Percentiles rank a stretch among this genome's conserved stretches.
phyloP scores from a whole-genome alignment of 2,797 vertebrate genomes.

The Poecilia wingei region DNA sequence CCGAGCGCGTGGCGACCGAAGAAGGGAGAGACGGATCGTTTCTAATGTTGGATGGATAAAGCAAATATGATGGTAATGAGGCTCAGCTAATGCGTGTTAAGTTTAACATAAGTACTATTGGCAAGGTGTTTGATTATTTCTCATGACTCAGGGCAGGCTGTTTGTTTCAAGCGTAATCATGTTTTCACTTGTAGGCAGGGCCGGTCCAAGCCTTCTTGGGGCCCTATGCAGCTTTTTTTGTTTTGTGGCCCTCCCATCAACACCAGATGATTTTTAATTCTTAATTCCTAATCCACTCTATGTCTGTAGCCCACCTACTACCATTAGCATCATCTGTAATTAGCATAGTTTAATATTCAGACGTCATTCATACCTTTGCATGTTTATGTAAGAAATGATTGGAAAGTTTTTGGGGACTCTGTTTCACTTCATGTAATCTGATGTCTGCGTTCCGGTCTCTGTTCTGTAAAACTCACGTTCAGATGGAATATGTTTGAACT shows the following conservation, averaged over 20 bases:
- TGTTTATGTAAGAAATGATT: neutral
- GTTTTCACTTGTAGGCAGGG: neutral
- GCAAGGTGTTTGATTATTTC: neutral
- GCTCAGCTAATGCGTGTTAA: neutral
- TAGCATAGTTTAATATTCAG: neutral
- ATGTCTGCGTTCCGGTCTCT: neutral
- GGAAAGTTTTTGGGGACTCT: neutral
- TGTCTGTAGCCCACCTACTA: too few relatives aligned
- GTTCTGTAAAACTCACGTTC: neutral
- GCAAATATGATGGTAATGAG: neutral
- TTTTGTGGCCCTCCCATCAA: neutral
- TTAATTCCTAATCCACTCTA: too few relatives aligned
- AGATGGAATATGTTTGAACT: neutral
- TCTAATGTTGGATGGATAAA: constrained; percentile 26
- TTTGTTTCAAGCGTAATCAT: neutral
- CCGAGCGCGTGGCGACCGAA: constrained; percentile 25
- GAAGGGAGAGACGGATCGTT: neutral
- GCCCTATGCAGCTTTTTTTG: neutral
- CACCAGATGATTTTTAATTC: too few relatives aligned
- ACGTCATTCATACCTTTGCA: neutral
- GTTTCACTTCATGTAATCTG: neutral
- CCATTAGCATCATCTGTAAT: too few relatives aligned
- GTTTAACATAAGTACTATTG: neutral
- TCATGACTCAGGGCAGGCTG: neutral
- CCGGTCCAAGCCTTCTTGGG: too few relatives aligned